Evolutionary conservation across 1,140 invertebrate genomes (phyloP).

Genomic region (Dreissena polymorpha): DNA sequence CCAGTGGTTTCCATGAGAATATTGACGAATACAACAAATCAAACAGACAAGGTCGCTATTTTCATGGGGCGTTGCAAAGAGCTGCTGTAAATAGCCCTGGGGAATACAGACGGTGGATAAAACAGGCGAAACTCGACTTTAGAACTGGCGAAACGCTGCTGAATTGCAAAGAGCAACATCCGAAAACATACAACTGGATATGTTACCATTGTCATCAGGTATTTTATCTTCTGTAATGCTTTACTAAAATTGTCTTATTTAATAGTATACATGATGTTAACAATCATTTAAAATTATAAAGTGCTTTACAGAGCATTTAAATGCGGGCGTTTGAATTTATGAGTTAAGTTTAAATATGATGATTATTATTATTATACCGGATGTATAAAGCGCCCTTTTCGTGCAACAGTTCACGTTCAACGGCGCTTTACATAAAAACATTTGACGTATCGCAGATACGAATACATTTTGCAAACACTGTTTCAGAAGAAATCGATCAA

Average conservation of each 20-base stretch:
- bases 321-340: background rate
- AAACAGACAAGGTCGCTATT: background rate
- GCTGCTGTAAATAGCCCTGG: constrained; percentile 22
- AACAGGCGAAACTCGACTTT: constrained; percentile 68
- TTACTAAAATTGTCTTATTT: background rate
- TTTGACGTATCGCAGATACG: no score
- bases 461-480: no score
- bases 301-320: no score
- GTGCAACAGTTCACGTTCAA: background rate
- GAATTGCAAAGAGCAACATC: constrained; percentile 27
- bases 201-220: constrained; percentile 70
- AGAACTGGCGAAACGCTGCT: constrained; percentile 55
- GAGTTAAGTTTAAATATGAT: background rate
- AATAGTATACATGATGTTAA: background rate
- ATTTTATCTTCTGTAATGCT: no score
- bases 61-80: background rate
- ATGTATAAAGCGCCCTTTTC: background rate
- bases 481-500: no score
- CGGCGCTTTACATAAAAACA: no score
- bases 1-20: background rate
- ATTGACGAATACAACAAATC: background rate
- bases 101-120: constrained; percentile 66
- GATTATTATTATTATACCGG: background rate
- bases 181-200: constrained; percentile 66
- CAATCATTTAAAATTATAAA: no score